These are phyloP conservation scores for Sabatieria punctata DNA, from an alignment of 2,888 invertebrate species.

Conservation along the genomic window DNA sequence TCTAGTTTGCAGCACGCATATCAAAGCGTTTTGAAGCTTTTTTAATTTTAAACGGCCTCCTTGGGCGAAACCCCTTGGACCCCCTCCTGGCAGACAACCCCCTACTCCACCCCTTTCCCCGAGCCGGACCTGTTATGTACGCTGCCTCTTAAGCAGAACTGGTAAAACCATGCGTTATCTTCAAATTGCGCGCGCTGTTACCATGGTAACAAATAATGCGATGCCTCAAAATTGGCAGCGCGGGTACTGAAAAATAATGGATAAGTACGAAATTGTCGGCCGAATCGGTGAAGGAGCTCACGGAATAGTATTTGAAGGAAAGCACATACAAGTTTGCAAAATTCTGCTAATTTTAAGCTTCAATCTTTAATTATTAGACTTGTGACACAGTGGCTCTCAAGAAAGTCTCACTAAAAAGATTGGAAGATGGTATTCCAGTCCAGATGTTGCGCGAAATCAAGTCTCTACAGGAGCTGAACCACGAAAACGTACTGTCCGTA, in stretches of 20 bases:
- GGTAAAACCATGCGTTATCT: too few relatives aligned
- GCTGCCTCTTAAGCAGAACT: too few relatives aligned
- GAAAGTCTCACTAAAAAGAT: conserved; percentile 63
- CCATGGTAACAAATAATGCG: neutral
- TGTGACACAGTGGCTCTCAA: conserved; percentile 71
- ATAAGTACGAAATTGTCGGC: conserved; percentile 59
- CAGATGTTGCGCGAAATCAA: conserved; percentile 66
- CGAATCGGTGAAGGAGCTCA: conserved; percentile 90
- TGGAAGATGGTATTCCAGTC: conserved; percentile 66
- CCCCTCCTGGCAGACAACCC: too few relatives aligned
- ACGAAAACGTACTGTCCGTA: conserved; percentile 31
- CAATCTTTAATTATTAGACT: conserved; percentile 33
- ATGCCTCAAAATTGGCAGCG: too few relatives aligned
- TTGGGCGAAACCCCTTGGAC: too few relatives aligned
- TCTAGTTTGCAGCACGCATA: too few relatives aligned
- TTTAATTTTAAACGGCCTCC: too few relatives aligned
- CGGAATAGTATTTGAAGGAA: conserved; percentile 74
- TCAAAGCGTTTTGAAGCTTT: too few relatives aligned
- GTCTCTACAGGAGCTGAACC: conserved; percentile 49
- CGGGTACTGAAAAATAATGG: conserved; percentile 47
- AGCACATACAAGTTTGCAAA: conserved; percentile 38
- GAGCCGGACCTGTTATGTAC: too few relatives aligned
- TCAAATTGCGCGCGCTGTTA: too few relatives aligned
- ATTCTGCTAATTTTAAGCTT: conserved; percentile 1
- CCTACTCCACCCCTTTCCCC: too few relatives aligned